Evolutionary conservation across 2,888 invertebrate species (phyloP).

Genomic region (Pteria penguin): DNA sequence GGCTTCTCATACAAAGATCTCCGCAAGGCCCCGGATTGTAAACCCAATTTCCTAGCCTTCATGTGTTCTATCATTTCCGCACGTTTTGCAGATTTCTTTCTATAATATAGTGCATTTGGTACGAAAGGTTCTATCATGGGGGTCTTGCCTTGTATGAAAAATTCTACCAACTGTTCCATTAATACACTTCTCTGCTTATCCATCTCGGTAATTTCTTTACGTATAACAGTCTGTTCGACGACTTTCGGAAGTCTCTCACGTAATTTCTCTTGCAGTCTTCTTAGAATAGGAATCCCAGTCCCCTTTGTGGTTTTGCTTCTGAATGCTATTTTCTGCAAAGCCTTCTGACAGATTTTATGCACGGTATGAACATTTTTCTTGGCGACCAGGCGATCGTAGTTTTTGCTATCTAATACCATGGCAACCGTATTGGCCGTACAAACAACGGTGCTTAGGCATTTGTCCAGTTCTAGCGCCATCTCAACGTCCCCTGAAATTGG

Average conservation of each 20-base stretch:
- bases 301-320: conserved; percentile 57
- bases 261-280: conserved; percentile 53
- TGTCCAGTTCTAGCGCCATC: conserved; percentile 62
- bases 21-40: conserved; percentile 38
- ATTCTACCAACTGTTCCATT: conserved; percentile 61
- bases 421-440: conserved; percentile 70
- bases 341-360: conserved; percentile 54
- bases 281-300: conserved; percentile 56
- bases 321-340: conserved; percentile 56
- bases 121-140: conserved; percentile 72
- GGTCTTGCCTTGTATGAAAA: conserved; percentile 67
- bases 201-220: conserved; percentile 42
- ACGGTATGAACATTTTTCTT: conserved; percentile 62
- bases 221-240: conserved; percentile 34
- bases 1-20: conserved; percentile 40
- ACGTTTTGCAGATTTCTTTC: conserved; percentile 57
- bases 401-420: conserved; percentile 70
- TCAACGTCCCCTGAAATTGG: conserved; percentile 70
- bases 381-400: conserved; percentile 69
- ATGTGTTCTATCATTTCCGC: conserved; percentile 48
- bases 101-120: conserved; percentile 69
- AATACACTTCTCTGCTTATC: conserved; percentile 49
- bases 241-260: conserved; percentile 55
- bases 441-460: conserved; percentile 68
- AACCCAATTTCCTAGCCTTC: conserved; percentile 32